Evolutionary conservation across 2,113 vertebrate species (phyloP).

Genomic region (Laticauda laticaudata): DNA sequence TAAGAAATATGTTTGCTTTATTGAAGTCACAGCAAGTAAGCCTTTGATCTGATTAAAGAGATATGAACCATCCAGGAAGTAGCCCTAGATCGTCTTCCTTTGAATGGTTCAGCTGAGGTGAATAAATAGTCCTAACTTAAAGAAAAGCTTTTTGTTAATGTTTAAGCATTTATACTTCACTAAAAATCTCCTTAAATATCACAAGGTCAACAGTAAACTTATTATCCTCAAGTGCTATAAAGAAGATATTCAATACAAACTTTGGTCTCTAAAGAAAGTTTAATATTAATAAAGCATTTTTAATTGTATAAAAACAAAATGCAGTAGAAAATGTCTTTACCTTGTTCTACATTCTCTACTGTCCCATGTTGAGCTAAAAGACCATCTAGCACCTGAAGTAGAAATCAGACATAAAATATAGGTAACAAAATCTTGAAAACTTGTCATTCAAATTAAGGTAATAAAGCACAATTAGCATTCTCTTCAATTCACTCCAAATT

Average conservation of each 20-base stretch:
- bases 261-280: background rate
- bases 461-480: background rate
- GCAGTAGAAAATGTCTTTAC: slow-evolving; percentile 61
- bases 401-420: slow-evolving; percentile 11
- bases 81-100: background rate
- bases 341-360: slow-evolving; percentile 94
- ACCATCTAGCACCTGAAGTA: slow-evolving; percentile 84
- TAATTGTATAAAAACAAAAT: background rate
- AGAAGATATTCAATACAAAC: background rate
- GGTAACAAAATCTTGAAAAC: background rate
- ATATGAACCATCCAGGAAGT: background rate
- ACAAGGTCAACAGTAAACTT: background rate
- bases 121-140: background rate
- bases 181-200: background rate
- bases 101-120: background rate
- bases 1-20: background rate
- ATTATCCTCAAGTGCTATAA: background rate
- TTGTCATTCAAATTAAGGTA: background rate
- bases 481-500: background rate
- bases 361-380: slow-evolving; percentile 89
- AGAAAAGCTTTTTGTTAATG: background rate
- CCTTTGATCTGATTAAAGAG: background rate
- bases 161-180: background rate
- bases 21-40: background rate
- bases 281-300: background rate